Percentiles rank a stretch among this genome's conserved stretches.
Conservation (phyloP, 1,140 invertebrate species). For the Scylla paramamosain region DNA sequence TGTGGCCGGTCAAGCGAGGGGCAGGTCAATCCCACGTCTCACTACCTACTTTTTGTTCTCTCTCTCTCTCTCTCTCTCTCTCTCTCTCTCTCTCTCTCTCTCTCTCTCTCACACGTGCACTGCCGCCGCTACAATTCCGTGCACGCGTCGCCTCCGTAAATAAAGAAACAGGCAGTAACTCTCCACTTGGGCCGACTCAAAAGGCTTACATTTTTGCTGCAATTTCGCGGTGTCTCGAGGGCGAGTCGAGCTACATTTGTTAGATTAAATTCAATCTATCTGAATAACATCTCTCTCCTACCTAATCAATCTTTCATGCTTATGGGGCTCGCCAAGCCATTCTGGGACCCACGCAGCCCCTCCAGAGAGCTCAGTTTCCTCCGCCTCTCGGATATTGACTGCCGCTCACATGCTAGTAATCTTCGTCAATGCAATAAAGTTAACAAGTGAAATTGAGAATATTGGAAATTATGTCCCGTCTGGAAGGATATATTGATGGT, state of each 20-base stretch:
- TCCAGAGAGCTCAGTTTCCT: constrained; percentile 37
- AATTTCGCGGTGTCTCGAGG: constrained; percentile 73
- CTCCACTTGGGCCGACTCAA: constrained; percentile 60
- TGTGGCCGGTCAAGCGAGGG: constrained; percentile 55
- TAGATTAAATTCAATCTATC: constrained; percentile 78
- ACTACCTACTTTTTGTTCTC: neutral
- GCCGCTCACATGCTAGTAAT: constrained; percentile 71
- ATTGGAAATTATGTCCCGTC: constrained; percentile 77
- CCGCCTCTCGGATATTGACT: constrained; percentile 63
- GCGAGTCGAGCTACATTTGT: constrained; percentile 76
- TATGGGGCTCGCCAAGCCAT: constrained; percentile 40
- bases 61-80: constrained; percentile 36
- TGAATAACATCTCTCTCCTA: constrained; percentile 78
- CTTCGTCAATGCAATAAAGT: constrained; percentile 78
- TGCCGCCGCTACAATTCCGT: constrained; percentile 16
- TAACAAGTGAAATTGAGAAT: constrained; percentile 78
- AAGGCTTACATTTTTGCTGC: constrained; percentile 74
- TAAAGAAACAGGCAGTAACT: constrained; percentile 69
- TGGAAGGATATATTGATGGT: constrained; percentile 77
- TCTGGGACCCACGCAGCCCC: neutral
- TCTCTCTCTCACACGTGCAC: constrained; percentile 33
- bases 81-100: constrained; percentile 49
- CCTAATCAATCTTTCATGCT: constrained; percentile 78
- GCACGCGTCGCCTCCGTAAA: constrained; percentile 54
- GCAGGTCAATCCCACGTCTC: constrained; percentile 57